Base-by-base conservation (phyloP, 2,797 vertebrate species). In the Aeoliscus strigatus region DNA sequence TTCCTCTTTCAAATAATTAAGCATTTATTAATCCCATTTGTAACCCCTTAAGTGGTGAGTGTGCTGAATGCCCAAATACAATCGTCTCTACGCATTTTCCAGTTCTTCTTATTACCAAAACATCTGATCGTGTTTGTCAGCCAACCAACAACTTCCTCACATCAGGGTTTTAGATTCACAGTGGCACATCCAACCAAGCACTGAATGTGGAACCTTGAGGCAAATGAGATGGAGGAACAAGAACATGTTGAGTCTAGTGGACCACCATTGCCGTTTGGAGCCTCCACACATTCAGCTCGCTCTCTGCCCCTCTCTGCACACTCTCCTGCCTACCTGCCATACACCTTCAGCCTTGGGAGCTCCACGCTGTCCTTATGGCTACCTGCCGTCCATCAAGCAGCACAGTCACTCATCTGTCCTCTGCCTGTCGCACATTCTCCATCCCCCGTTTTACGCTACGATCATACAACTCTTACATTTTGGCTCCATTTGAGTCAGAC, bases 1-100 rank as follows among this genome's bases (percentile, higher is more conserved):
- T 83, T 84, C 73, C 64, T 82, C n/a, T 88, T 89, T 81, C 84
- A 83, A 85, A 79, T 81, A 85, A 89, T 88, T 87, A 86, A 81
- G 82, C 79, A 39, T 85, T 85, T 88, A 86, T 87, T 86, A 86
- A 86, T 85, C 81, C 58, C 68, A 87, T 88, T 88, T 86, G 86
- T 86, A 87, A 83, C 75, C 86, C 86, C 79, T 78, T 73, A 87
- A 85, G 85, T 86, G 84, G 81, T 66, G 44, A 82, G 85, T 75
- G 78, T 77, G 79, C 79, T 79, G 81, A 84, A 80, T 70, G 76
- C 75, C 71, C 77, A 82, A 77, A 78, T 74, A 70, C 62, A 79
- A 81, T 72, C 69, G 62, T 67, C 57, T 78, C 36, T 40, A 26
- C 44, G 3, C 18, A n/a, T 36, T 36, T 21, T 36, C 10, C 30